Percentiles rank a stretch among this genome's conserved stretches.
phyloP scores from a whole-genome alignment of 64 coral and sea anemone species.

The Stichodactyla helianthus region DNA sequence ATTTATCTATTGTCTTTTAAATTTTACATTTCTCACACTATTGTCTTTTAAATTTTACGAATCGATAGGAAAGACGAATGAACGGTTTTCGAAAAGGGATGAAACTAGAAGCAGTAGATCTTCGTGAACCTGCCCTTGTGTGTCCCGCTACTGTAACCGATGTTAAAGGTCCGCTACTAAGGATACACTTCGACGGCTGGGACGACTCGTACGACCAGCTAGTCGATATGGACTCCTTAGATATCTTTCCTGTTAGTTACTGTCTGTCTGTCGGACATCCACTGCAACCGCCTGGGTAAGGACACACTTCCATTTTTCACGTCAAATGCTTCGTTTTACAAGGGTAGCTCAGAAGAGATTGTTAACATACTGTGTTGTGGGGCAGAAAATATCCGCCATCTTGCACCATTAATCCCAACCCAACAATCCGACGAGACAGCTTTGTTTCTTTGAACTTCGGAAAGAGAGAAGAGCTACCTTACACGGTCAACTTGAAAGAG shows the following conservation, averaged over 20 bases:
- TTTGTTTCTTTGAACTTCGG: too few relatives aligned
- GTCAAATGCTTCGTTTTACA: too few relatives aligned
- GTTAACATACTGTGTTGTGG: too few relatives aligned
- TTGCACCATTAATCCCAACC: too few relatives aligned
- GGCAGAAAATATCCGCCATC: too few relatives aligned
- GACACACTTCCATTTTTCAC: background rate
- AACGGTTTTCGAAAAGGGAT: conserved; percentile 90
- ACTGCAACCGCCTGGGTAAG: conserved; percentile 93
- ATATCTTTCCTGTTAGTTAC: conserved; percentile 93
- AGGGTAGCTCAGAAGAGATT: too few relatives aligned
- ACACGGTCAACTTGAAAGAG: too few relatives aligned
- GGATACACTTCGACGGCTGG: conserved; percentile 99
- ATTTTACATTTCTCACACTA: too few relatives aligned
- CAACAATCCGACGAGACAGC: too few relatives aligned
- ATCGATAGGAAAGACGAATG: conserved; percentile 60
- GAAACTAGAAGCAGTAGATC: conserved; percentile 95
- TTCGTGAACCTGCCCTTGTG: conserved; percentile 90
- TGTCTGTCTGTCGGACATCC: conserved; percentile 85
- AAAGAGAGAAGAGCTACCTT: too few relatives aligned
- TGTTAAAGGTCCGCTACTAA: conserved; percentile 82
- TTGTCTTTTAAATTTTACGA: too few relatives aligned
- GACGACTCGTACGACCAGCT: conserved; percentile 97
- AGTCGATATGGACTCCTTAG: conserved; percentile 91
- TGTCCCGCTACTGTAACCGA: conserved; percentile 95
- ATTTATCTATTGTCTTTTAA: too few relatives aligned